Percentiles rank a stretch among this genome's conserved stretches.
These are phyloP conservation scores for Caenorhabditis sinica DNA, from an alignment of 2,888 invertebrate genomes.

Conservation along the genomic window DNA sequence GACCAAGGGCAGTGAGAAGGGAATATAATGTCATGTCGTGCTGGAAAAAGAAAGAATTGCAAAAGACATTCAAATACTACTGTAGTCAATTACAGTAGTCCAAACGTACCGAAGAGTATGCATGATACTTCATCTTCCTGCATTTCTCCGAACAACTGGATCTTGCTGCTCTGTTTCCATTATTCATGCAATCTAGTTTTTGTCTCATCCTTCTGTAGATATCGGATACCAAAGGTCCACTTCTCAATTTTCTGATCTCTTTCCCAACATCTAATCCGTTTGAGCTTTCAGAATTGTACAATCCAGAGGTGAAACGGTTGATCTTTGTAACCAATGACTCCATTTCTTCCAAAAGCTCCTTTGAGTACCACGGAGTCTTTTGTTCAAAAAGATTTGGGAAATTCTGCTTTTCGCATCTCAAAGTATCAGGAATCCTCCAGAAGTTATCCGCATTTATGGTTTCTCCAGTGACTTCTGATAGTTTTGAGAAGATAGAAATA, in stretches of 20 bases:
- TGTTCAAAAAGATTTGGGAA: constrained; percentile 9
- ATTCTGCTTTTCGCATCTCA: constrained; percentile 41
- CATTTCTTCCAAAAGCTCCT: constrained; percentile 21
- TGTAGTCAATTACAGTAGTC: neutral
- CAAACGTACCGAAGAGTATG: constrained; percentile 43
- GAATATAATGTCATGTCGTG: constrained; percentile 57
- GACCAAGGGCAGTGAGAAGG: constrained; percentile 40
- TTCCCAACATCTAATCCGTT: constrained; percentile 37
- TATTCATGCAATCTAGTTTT: constrained; percentile 19
- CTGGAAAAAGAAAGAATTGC: constrained; percentile 30
- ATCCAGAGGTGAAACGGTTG: constrained; percentile 55
- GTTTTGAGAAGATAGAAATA: constrained; percentile 11
- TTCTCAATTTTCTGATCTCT: constrained; percentile 40
- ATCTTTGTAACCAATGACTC: constrained; percentile 34
- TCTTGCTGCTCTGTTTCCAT: neutral
- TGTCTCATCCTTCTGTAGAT: constrained; percentile 30
- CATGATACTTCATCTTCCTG: constrained; percentile 40
- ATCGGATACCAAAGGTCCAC: constrained; percentile 43
- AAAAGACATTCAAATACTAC: no score
- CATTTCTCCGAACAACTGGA: constrained; percentile 1
- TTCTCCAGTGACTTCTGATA: constrained; percentile 33
- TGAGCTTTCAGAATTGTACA: constrained; percentile 20
- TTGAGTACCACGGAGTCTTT: constrained; percentile 32
- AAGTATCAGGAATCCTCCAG: constrained; percentile 54
- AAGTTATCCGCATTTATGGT: constrained; percentile 29